Evolutionary conservation across 2,113 vertebrate genomes (phyloP).

Genomic region (Hydrochoerus hydrochaeris): DNA sequence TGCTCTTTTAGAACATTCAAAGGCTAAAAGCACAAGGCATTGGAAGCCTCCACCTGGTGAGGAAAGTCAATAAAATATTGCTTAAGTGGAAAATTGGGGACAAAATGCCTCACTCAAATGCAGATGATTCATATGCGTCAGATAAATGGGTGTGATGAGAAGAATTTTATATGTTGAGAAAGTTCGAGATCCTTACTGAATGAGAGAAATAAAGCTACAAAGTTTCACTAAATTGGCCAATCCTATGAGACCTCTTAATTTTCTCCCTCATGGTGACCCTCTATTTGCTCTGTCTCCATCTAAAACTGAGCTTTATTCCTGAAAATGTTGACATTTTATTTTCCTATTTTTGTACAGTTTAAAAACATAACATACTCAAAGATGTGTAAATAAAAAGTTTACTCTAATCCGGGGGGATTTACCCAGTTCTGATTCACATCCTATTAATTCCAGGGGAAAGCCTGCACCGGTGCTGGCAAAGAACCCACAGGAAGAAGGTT

Average conservation of each 20-base stretch:
- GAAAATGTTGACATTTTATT: slow-evolving; percentile 39
- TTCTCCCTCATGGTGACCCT: not conserved
- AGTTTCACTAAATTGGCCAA: not conserved
- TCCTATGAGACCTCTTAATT: not conserved
- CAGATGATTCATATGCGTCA: not conserved
- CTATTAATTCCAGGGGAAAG: slow-evolving; percentile 54
- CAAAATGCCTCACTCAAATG: not conserved
- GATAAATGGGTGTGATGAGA: not conserved
- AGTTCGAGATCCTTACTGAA: not conserved
- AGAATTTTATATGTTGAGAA: not conserved
- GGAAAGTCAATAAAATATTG: not conserved
- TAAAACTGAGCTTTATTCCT: not conserved
- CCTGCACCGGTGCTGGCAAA: not conserved
- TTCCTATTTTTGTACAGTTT: not conserved
- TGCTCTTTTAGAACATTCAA: not conserved
- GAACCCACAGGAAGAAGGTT: slow-evolving; percentile 52
- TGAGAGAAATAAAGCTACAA: not conserved
- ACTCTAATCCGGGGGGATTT: slow-evolving; percentile 56
- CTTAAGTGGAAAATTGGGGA: not conserved
- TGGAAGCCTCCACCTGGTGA: not conserved
- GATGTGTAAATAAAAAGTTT: slow-evolving; percentile 62
- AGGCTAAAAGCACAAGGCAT: not conserved
- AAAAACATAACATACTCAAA: slow-evolving; percentile 30
- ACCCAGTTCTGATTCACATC: slow-evolving; percentile 74
- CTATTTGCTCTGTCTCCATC: not conserved